Conservation (phyloP, 2,797 vertebrate species). For the Lacerta bilineata region DNA sequence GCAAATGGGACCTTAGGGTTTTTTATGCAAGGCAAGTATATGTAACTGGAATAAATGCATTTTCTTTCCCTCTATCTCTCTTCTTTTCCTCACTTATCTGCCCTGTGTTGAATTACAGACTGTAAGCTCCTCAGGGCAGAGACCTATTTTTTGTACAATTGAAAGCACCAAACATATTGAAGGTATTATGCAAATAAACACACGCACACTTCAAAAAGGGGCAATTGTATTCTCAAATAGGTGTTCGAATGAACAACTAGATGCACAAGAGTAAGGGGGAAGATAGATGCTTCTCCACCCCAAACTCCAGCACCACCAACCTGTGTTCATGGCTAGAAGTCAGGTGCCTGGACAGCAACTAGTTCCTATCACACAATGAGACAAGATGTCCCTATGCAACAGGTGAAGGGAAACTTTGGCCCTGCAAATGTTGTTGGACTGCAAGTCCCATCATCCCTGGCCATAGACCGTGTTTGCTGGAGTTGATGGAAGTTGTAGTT, state of each 20-base stretch:
- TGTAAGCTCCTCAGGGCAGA: background rate
- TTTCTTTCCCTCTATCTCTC: too few relatives aligned
- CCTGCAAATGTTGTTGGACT: too few relatives aligned
- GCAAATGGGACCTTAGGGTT: too few relatives aligned
- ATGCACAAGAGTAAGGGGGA: too few relatives aligned
- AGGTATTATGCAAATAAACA: background rate
- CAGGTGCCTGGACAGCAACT: background rate
- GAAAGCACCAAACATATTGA: background rate
- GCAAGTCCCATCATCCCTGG: too few relatives aligned
- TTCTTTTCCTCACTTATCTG: background rate
- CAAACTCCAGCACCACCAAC: background rate
- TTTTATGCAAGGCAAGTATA: background rate
- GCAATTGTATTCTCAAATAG: background rate
- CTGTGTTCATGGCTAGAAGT: background rate
- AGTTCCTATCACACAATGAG: background rate
- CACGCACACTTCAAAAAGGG: too few relatives aligned
- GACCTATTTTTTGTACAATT: too few relatives aligned
- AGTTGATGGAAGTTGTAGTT: too few relatives aligned
- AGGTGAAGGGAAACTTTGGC: too few relatives aligned
- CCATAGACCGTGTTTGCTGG: too few relatives aligned
- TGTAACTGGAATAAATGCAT: background rate
- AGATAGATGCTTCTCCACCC: background rate
- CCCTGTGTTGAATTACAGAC: background rate
- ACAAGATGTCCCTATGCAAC: too few relatives aligned
- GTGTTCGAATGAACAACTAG: background rate